phyloP scores from a whole-genome alignment of 2,113 vertebrate genomes.

The Zosterops borbonicus region DNA sequence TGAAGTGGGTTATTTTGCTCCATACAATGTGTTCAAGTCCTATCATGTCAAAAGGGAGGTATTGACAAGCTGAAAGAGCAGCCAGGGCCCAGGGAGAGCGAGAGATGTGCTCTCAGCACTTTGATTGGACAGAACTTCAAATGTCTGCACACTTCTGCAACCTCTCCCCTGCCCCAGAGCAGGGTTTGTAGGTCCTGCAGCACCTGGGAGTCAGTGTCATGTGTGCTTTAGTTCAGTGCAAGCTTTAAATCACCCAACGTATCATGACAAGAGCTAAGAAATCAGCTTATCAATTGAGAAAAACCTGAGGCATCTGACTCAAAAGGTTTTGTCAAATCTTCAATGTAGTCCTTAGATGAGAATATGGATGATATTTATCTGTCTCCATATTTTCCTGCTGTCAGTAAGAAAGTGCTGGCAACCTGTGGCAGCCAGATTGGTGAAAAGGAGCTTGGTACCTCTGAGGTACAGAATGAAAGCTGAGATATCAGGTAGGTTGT shows the following conservation, averaged over 20 bases:
- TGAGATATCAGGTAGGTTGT: not conserved
- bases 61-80: not conserved
- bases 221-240: not conserved
- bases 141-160: not conserved
- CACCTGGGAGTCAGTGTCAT: not conserved
- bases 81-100: rapidly evolving
- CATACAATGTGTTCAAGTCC: not conserved
- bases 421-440: not conserved
- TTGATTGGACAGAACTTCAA: not conserved
- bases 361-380: not conserved
- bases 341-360: not conserved
- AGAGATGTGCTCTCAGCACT: not conserved
- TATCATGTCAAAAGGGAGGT: not conserved
- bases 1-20: not conserved
- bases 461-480: not conserved
- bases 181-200: not conserved
- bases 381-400: not conserved
- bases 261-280: not conserved
- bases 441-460: not conserved
- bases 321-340: not conserved
- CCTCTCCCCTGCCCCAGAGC: not conserved
- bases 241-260: not conserved
- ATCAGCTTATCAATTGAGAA: not conserved
- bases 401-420: not conserved
- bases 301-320: not conserved